Conservation (phyloP, 2,888 invertebrate genomes). For the Drymonia ruficornis region DNA sequence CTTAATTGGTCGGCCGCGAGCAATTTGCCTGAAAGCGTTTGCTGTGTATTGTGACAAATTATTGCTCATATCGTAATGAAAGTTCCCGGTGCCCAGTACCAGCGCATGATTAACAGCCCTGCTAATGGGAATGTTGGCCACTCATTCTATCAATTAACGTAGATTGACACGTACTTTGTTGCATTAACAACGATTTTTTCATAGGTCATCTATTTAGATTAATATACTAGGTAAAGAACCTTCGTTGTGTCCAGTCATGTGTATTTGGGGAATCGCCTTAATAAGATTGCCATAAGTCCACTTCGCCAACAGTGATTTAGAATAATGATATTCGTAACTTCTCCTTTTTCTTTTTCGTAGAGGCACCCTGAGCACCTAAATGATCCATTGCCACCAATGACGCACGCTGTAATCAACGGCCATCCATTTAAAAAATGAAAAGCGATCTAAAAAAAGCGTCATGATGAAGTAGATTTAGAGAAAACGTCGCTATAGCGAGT, state of each 20-base stretch:
- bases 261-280: too few species aligned
- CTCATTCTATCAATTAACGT: constrained; percentile 47
- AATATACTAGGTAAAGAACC: too few species aligned
- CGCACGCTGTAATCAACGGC: neutral
- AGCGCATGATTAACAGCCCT: constrained; percentile 40
- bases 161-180: constrained; percentile 6
- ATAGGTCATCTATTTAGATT: too few species aligned
- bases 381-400: neutral
- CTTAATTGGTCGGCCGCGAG: constrained; percentile 33
- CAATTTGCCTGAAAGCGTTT: constrained; percentile 50
- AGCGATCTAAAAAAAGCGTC: neutral
- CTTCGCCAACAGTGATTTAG: too few species aligned
- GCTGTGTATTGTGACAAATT: constrained; percentile 34
- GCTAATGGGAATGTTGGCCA: constrained; percentile 46
- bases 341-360: too few species aligned
- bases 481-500: constrained; percentile 43
- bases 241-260: too few species aligned
- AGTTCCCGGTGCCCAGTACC: constrained; percentile 27
- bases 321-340: too few species aligned
- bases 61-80: constrained; percentile 49
- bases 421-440: neutral
- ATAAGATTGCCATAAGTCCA: too few species aligned
- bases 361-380: too few species aligned
- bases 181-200: neutral
- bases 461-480: constrained; percentile 35